Base-by-base conservation (phyloP, 2,888 invertebrate genomes). In the Agonum fuliginosum region DNA sequence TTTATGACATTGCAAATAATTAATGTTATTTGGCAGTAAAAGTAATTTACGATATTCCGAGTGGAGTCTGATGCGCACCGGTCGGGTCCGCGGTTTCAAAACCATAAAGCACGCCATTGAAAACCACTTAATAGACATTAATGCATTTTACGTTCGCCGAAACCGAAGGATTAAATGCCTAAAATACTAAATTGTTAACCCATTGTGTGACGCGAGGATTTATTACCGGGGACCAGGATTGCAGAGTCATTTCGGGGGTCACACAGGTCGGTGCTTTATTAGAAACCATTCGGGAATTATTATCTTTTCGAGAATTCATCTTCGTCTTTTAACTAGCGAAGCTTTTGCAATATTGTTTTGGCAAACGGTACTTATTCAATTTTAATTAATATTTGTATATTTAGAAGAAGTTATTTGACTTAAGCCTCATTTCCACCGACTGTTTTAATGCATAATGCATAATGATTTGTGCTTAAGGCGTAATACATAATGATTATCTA, bases 61-160 rank as follows among this genome's bases (percentile, higher is more conserved):
- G 54, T 22, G 41, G 34, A 73, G 20, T n/a, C n/a, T n/a, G n/a
- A n/a, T n/a, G 27, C 12, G 14, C 43, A 19, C 12, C 20, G 43
- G 12, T 30, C 10, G 5, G 30, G 19, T 34, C 14, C 71, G 48
- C 71, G 51, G 54, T 58, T 37, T 17, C 17, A 62, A 43, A 74
- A 74, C 65, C 74, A 43, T 74, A 74, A 74, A 74, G 62, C 46
- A 73, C 73, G 37, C 41, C 73, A 73, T 73, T 73, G 73, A 74
- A 74, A 65, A 62, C 62, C 74, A 74, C 62, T 74, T 74, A 65
- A 74, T 65, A 74, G 74, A 74, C 74, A 46, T 74, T 74, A 74
- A 74, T 74, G 74, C 62, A 14, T 74, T 74, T 74, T 74, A 74
- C 54, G 74, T 41, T 34, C 43, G 30, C 10, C 62, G 43, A 41